Evolutionary conservation across 2,888 invertebrate genomes (phyloP).

Genomic region (Sminthurinus aureus): DNA sequence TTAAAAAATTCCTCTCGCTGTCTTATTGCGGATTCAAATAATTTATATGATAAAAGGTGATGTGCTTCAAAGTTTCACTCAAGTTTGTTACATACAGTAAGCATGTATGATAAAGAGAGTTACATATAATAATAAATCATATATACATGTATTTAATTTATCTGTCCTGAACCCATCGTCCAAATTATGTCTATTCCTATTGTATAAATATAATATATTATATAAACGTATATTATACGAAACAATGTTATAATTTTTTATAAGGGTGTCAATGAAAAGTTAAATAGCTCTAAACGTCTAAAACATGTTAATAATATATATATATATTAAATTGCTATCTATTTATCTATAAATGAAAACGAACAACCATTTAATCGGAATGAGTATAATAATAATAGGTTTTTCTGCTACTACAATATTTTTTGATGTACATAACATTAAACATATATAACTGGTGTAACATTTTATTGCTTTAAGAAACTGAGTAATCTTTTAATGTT

Average conservation of each 20-base stretch:
- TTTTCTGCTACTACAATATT: neutral
- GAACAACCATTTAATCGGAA: neutral
- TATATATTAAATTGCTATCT: too few species aligned
- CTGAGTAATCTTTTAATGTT: too few species aligned
- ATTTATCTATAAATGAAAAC: neutral
- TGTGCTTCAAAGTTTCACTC: neutral
- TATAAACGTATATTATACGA: too few species aligned
- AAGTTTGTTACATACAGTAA: neutral
- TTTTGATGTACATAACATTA: neutral
- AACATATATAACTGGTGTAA: too few species aligned
- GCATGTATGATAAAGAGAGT: neutral
- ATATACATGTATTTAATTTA: conserved; percentile 2
- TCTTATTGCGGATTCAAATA: conserved; percentile 2
- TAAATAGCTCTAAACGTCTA: neutral
- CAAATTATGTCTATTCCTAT: neutral
- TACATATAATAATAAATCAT: neutral
- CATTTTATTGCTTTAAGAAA: too few species aligned
- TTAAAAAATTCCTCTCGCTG: neutral
- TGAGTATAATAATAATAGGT: neutral
- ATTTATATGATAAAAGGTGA: neutral
- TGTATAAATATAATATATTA: neutral
- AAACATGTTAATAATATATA: too few species aligned
- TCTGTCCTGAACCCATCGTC: conserved; percentile 13
- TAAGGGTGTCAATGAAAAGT: neutral
- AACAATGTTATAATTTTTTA: too few species aligned